These are phyloP conservation scores for Archivesica marissinica DNA, from an alignment of 1,140 invertebrate species.

Conservation along the genomic window DNA sequence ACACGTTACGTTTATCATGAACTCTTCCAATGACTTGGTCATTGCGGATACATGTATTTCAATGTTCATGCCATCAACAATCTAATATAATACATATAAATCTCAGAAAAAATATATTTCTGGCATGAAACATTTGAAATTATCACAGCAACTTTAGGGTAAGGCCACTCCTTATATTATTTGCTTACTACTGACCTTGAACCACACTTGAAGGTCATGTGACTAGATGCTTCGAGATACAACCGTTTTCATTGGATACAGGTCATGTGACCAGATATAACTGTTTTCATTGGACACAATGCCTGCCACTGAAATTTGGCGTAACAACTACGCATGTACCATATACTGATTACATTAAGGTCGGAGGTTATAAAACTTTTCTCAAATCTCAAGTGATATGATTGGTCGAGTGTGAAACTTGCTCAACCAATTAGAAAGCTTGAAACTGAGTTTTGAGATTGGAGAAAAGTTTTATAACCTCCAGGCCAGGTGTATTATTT, in stretches of 20 bases:
- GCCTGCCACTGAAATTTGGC: no score
- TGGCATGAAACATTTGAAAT: slow-evolving; percentile 42
- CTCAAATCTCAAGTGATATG: no score
- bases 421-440: no score
- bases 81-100: slow-evolving; percentile 46
- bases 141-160: slow-evolving; percentile 48
- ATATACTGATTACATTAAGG: no score
- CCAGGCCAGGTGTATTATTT: no score
- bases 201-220: neutral
- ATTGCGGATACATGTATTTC: slow-evolving; percentile 15
- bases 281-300: no score
- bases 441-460: no score
- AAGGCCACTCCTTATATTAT: slow-evolving; percentile 8
- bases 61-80: slow-evolving; percentile 33
- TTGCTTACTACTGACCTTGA: neutral
- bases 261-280: neutral
- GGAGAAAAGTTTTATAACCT: no score
- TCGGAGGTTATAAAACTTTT: no score
- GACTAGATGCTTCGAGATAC: neutral
- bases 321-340: no score
- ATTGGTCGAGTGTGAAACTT: no score
- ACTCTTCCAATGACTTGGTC: no score
- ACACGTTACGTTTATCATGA: neutral
- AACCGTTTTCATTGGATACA: neutral
- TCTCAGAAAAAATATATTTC: slow-evolving; percentile 40